Evolutionary conservation across 2,797 vertebrate genomes (phyloP), one percentile per base, ranked within the genome.

Genomic region (Setipinna tenuifilis): DNA sequence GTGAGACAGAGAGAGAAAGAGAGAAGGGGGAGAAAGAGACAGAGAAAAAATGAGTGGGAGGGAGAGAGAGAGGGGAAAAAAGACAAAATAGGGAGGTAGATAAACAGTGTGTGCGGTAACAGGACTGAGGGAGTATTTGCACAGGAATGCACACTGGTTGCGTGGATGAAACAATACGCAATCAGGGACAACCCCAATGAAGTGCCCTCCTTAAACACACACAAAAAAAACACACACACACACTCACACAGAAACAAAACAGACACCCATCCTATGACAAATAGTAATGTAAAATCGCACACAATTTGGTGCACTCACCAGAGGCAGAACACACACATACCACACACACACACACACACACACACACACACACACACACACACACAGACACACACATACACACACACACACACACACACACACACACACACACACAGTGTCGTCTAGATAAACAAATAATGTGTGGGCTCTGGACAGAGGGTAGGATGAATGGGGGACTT

Each of bases 111-210:
- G 61, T 25, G 11, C 61, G 12, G 25, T 65, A 25, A 65, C n/a
- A n/a, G 62, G 17, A 35, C 19, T 35, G 28, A 75, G 68, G 35
- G 28, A 28, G 68, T 41, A 17, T 75, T 75, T 75, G 68, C 68
- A 65, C 23, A 7, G 28, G 68, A 28, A 35, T 28, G 31, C 28
- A 35, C 3, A 3, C 12, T 75, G 28, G 31, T 16, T 35, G 68
- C 25, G 31, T 75, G 28, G 28, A 9, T 35, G 28, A 31, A 17
- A 28, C 28, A 35, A 35, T 0, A 17, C 28, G 28, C 17, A 83
- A 81, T 84, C 87, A 87, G 87, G 86, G 87, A 48, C 81, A 87
- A 78, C 84, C 71, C 84, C 12, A 21, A 83, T 61, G 28, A 19
- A 75, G 58, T 61, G 3, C 21, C 19, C 2, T 57, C 12, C 54